Conservation (phyloP, 2,888 invertebrate species). For the Cerastoderma edule region DNA sequence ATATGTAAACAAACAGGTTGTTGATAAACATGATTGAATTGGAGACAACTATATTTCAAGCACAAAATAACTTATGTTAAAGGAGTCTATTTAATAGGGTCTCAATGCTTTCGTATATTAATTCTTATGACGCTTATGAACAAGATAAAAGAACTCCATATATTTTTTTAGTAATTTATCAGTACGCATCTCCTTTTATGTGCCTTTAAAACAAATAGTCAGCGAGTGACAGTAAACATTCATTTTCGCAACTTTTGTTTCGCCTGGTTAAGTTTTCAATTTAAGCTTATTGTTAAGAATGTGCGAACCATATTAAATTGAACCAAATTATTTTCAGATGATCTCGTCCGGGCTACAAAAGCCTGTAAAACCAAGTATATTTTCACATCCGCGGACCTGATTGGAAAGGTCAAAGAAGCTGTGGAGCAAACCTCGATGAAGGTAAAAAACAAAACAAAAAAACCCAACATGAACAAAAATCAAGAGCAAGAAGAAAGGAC, state of each 20-base stretch:
- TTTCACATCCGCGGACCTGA: conserved; percentile 47
- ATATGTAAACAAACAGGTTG: too few species aligned
- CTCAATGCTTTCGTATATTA: too few species aligned
- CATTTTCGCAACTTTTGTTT: neutral
- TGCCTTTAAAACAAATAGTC: neutral
- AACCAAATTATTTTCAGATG: conserved; percentile 35
- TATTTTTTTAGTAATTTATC: neutral
- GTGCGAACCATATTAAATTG: neutral
- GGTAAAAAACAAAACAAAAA: too few species aligned
- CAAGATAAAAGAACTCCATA: neutral
- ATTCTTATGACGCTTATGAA: too few species aligned
- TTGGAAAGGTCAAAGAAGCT: conserved; percentile 48
- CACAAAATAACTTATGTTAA: too few species aligned
- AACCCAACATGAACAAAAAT: too few species aligned
- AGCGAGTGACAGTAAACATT: neutral
- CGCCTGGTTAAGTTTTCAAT: neutral
- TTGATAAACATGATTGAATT: too few species aligned
- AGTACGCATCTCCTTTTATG: neutral
- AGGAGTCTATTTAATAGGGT: too few species aligned
- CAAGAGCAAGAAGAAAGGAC: too few species aligned
- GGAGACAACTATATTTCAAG: too few species aligned
- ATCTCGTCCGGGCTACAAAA: conserved; percentile 31
- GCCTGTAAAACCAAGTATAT: conserved; percentile 47
- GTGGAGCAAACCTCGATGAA: conserved; percentile 9
- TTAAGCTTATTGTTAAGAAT: neutral